phyloP scores from a whole-genome alignment of 2,797 vertebrate species.

The Myotis daubentonii region DNA sequence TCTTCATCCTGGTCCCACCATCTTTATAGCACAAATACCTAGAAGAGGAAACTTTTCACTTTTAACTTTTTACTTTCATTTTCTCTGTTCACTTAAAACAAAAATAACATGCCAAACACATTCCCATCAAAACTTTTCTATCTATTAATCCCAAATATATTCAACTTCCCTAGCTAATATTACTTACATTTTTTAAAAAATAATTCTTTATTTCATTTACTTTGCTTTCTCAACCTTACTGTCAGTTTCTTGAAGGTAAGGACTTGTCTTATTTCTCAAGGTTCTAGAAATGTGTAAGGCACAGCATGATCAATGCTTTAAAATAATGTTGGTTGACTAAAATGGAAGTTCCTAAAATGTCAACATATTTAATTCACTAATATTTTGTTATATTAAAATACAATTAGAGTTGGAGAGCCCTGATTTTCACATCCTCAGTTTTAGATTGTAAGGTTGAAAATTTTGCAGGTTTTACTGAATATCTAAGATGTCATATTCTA shows the following conservation, averaged over 20 bases:
- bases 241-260: background rate
- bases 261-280: background rate
- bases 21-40: background rate
- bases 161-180: background rate
- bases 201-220: background rate
- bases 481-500: background rate
- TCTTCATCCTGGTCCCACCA: background rate
- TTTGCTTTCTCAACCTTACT: background rate
- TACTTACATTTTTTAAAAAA: background rate
- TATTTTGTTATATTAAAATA: slow-evolving; percentile 21
- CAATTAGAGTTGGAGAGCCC: background rate
- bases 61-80: background rate
- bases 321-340: slow-evolving; percentile 26
- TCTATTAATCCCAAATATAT: background rate
- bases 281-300: background rate
- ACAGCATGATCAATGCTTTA: background rate
- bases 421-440: background rate
- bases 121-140: background rate
- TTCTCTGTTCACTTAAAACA: background rate
- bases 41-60: background rate
- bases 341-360: background rate
- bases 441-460: background rate
- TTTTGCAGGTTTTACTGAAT: background rate
- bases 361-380: background rate
- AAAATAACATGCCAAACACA: background rate